phyloP scores from a whole-genome alignment of 2,888 invertebrate species.

The Trichopoda pennipes region DNA sequence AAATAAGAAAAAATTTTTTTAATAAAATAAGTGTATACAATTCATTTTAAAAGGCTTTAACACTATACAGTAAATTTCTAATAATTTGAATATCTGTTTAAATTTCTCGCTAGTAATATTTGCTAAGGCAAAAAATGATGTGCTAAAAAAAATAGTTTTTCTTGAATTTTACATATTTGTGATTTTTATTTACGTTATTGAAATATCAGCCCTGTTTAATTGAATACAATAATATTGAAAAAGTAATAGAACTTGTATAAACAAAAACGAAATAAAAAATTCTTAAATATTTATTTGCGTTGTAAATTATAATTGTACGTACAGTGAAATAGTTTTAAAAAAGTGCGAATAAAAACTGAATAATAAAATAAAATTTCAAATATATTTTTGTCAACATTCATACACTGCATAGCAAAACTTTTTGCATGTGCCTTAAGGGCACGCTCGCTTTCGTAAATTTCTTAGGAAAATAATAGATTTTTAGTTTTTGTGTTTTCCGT shows the following conservation, averaged over 20 bases:
- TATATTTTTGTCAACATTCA: no score
- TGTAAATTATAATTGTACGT: background rate
- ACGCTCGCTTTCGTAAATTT: no score
- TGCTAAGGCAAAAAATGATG: background rate
- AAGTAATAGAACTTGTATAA: background rate
- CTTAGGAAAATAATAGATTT: no score
- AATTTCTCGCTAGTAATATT: no score
- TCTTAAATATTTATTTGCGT: background rate
- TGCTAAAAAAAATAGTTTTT: constrained; percentile 7
- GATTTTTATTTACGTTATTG: constrained; percentile 8
- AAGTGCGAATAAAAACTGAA: background rate
- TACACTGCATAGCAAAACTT: no score
- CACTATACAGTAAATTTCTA: no score
- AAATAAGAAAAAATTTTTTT: no score
- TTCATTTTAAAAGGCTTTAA: no score
- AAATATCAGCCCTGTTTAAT: constrained; percentile 28
- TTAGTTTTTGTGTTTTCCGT: no score
- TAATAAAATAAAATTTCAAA: background rate
- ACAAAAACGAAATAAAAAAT: background rate
- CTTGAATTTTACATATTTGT: background rate
- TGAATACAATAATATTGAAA: background rate
- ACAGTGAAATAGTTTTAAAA: background rate
- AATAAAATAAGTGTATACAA: no score
- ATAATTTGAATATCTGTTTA: no score
- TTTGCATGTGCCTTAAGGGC: no score